Percentiles rank a stretch among this genome's conserved stretches.
phyloP scores from a whole-genome alignment of 2,113 vertebrate species.

The Phrynosoma blainvillii region DNA sequence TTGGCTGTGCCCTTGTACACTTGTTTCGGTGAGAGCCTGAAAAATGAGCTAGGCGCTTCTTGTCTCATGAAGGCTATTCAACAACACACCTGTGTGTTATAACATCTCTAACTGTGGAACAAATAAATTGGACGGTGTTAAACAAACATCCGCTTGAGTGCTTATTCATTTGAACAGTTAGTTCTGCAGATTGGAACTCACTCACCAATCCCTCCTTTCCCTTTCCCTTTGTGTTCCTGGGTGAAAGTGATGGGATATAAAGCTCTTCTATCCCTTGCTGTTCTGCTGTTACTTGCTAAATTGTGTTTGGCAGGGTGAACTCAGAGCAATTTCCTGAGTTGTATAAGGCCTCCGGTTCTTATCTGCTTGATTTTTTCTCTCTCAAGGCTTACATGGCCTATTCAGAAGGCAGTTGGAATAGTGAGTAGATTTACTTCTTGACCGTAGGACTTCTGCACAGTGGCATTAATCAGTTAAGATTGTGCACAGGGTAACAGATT shows the following conservation, averaged over 20 bases:
- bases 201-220: background rate
- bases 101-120: background rate
- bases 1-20: background rate
- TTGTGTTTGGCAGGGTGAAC: background rate
- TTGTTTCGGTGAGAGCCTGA: background rate
- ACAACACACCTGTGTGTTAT: background rate
- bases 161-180: background rate
- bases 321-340: constrained; percentile 10
- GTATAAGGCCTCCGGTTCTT: constrained; percentile 5
- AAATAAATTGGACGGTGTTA: background rate
- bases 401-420: constrained; percentile 18
- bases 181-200: background rate
- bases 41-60: background rate
- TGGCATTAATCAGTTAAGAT: constrained; percentile 22
- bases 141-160: background rate
- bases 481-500: constrained; percentile 20
- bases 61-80: background rate
- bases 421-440: constrained; percentile 17
- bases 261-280: background rate
- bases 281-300: constrained; percentile 3
- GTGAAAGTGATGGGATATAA: background rate
- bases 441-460: background rate
- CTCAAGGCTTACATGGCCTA: background rate
- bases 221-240: background rate
- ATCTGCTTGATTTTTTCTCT: background rate